A percentile compares a stretch with the other conserved stretches of the same genome.
Conservation (phyloP, 2,888 invertebrate genomes). For the Eupithecia vulgata region DNA sequence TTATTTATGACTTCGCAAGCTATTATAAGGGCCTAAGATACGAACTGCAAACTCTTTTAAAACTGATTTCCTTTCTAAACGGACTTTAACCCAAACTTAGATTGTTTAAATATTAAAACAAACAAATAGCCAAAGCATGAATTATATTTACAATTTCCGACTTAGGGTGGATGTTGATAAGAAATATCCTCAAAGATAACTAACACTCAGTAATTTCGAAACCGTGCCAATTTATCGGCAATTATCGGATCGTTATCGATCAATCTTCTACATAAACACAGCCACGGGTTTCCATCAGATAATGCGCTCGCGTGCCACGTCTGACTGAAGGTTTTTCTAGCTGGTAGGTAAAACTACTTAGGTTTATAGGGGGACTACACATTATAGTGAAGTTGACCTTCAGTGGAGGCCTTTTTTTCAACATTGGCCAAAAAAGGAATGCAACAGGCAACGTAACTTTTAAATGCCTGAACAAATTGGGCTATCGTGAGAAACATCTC, state of each 20-base stretch:
- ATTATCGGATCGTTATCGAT: constrained; percentile 10
- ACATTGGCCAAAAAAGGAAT: background rate
- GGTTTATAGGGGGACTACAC: background rate
- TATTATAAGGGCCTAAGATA: too few species aligned
- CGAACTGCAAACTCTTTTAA: too few species aligned
- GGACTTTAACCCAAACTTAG: background rate
- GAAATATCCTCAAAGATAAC: constrained; percentile 2
- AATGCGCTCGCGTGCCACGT: constrained; percentile 51
- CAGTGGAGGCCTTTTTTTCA: background rate
- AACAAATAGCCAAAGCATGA: background rate
- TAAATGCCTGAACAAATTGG: background rate
- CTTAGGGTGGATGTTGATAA: constrained; percentile 4
- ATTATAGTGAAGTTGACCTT: background rate
- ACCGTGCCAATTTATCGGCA: constrained; percentile 12
- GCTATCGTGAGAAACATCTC: background rate
- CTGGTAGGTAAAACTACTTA: background rate
- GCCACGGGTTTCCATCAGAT: constrained; percentile 37
- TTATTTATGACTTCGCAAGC: too few species aligned
- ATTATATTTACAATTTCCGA: background rate
- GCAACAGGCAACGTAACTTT: background rate
- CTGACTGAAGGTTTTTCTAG: constrained; percentile 25
- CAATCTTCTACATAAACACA: constrained; percentile 37
- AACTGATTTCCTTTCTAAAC: background rate
- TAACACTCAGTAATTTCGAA: background rate
- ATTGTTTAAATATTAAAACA: background rate